Evolutionary conservation across 2,888 invertebrate species (phyloP).

Genomic region (Diarsia dahlii): DNA sequence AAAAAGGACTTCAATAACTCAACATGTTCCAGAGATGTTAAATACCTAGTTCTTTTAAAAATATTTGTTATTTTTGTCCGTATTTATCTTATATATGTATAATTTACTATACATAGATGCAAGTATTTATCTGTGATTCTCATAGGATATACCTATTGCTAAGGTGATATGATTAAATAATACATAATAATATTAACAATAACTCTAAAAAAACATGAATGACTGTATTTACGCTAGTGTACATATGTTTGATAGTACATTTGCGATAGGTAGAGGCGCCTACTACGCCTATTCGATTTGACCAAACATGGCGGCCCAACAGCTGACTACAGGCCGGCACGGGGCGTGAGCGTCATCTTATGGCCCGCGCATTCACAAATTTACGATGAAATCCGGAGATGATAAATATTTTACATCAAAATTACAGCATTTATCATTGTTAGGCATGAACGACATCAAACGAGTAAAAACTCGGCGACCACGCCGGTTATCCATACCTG

Average conservation of each 20-base stretch:
- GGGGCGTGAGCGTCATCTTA: conserved; percentile 85
- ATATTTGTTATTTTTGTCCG: not conserved
- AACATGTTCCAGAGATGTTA: not conserved
- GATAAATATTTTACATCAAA: conserved; percentile 22
- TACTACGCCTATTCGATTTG: conserved; percentile 90
- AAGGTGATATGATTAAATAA: not conserved
- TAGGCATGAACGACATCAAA: conserved; percentile 41
- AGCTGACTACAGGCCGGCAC: conserved; percentile 90
- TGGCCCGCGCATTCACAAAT: conserved; percentile 73
- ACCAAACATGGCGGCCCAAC: conserved; percentile 91
- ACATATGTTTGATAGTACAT: conserved; percentile 79
- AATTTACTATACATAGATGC: not conserved
- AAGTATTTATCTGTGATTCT: not conserved
- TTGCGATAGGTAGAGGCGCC: conserved; percentile 77
- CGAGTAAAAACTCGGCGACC: conserved; percentile 75
- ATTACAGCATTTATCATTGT: not conserved
- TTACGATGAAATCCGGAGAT: conserved; percentile 25
- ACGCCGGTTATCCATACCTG: conserved; percentile 90
- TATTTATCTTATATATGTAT: not conserved
- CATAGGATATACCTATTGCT: conserved; percentile 11
- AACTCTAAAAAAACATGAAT: conserved; percentile 72
- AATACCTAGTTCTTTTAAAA: not conserved
- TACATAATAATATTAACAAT: conserved; percentile 18
- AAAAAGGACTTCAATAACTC: conserved; percentile 1
- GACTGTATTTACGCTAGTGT: conserved; percentile 74